Percentiles rank a stretch among this genome's conserved stretches.
These are phyloP conservation scores for Palythoa caribaeorum DNA, from an alignment of 92 coral and sea anemone genomes.

Conservation along the genomic window DNA sequence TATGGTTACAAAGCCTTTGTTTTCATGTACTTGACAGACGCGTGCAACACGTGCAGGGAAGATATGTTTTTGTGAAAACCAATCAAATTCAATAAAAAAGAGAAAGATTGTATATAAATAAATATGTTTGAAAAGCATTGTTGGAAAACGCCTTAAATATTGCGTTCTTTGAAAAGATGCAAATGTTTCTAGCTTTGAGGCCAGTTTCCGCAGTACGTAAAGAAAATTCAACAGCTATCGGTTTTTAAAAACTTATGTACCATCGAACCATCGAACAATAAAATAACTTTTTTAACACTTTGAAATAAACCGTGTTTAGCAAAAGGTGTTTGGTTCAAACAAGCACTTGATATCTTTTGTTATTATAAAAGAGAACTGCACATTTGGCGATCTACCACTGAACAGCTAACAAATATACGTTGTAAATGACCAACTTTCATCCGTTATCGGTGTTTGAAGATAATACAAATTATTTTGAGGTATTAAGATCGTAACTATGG, in stretches of 20 bases:
- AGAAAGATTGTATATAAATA: conserved; percentile 5
- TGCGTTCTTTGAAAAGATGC: background rate
- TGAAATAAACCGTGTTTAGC: background rate
- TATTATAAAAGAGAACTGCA: background rate
- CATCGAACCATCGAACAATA: background rate
- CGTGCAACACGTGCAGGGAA: conserved; percentile 35
- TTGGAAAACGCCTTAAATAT: background rate
- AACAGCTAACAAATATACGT: conserved; percentile 22
- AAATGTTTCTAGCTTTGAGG: background rate
- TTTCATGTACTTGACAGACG: background rate
- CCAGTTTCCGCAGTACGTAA: too few species aligned
- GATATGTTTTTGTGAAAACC: background rate
- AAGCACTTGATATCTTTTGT: conserved; percentile 19
- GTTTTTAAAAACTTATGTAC: background rate
- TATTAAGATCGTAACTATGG: conserved; percentile 73
- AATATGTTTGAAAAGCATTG: background rate
- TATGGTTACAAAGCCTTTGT: conserved; percentile 31
- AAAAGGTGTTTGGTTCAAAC: background rate
- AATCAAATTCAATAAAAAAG: conserved; percentile 19
- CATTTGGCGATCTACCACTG: background rate
- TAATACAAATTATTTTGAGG: conserved; percentile 73
- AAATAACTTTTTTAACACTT: background rate
- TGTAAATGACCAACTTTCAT: conserved; percentile 15
- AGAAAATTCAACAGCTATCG: too few species aligned
- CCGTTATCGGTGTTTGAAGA: conserved; percentile 19